These are phyloP conservation scores for Falco biarmicus DNA, from an alignment of 2,797 vertebrate genomes.

Conservation along the genomic window DNA sequence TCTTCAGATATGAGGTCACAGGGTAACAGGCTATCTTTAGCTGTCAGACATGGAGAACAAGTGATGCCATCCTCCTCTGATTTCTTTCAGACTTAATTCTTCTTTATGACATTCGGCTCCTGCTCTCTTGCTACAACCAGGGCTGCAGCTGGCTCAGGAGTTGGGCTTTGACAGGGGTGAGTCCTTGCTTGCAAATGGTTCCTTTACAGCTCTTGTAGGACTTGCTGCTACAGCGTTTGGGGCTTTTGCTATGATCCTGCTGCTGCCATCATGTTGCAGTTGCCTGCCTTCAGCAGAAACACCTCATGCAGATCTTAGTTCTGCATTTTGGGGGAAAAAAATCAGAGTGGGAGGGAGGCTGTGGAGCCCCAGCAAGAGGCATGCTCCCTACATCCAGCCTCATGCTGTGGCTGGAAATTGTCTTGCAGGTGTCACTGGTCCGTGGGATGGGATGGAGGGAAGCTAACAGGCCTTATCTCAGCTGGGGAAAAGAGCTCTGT, in stretches of 20 bases:
- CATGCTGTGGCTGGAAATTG: background rate
- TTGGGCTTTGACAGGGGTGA: background rate
- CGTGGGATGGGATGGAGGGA: background rate
- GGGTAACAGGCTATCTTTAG: background rate
- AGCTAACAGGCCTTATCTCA: background rate
- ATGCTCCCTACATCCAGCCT: background rate
- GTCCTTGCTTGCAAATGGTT: background rate
- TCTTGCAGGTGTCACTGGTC: background rate
- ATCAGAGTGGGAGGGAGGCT: background rate
- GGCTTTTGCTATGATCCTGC: background rate
- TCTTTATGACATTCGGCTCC: background rate
- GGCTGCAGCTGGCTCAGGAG: background rate
- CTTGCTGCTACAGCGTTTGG: rapidly evolving
- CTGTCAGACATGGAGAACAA: background rate
- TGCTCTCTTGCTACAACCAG: background rate
- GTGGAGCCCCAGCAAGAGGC: background rate
- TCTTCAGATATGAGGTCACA: background rate
- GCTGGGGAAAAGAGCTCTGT: background rate
- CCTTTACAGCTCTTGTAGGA: background rate
- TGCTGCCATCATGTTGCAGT: background rate
- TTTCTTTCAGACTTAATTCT: background rate
- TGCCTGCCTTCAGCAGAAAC: background rate
- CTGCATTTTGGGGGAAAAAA: background rate
- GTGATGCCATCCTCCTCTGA: background rate
- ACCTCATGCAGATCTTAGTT: background rate